Evolutionary conservation across 2,797 vertebrate species (phyloP).

Genomic region (Clarias pachynema): DNA sequence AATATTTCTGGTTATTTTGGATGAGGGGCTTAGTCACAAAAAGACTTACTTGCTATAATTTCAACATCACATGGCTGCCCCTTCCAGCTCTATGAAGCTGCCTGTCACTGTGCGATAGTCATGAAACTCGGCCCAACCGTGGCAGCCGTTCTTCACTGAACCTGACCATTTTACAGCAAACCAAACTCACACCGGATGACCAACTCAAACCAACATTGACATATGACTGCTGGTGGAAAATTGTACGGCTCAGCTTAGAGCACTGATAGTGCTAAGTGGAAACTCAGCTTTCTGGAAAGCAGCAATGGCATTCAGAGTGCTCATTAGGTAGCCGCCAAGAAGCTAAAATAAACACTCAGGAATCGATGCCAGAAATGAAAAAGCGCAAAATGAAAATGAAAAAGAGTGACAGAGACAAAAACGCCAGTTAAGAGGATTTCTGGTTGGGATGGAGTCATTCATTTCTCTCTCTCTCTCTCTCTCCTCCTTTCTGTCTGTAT

Average conservation of each 20-base stretch:
- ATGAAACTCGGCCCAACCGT: no score
- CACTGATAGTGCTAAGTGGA: constrained; percentile 10
- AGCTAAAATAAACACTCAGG: constrained; percentile 43
- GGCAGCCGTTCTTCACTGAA: background rate
- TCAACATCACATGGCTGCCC: background rate
- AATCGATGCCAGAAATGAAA: constrained; percentile 29
- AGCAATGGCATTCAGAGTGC: constrained; percentile 2
- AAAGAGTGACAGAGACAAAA: constrained; percentile 4
- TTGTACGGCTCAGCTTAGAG: background rate
- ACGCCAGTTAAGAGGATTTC: constrained; percentile 26
- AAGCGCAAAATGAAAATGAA: no score
- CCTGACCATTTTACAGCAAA: background rate
- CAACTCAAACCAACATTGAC: constrained; percentile 17
- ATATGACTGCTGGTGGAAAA: background rate
- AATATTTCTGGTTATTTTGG: background rate
- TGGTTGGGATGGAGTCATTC: constrained; percentile 27
- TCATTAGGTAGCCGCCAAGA: constrained; percentile 36
- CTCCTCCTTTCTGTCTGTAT: constrained; percentile 1
- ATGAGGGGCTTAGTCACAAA: background rate
- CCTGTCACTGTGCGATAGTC: background rate
- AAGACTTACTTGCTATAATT: background rate
- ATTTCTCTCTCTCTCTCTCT: constrained; percentile 11
- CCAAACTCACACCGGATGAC: constrained; percentile 5
- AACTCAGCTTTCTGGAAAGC: constrained; percentile 12
- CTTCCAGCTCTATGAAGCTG: background rate